phyloP scores from a whole-genome alignment of 2,888 invertebrate species.

The Drosophila atripex region DNA sequence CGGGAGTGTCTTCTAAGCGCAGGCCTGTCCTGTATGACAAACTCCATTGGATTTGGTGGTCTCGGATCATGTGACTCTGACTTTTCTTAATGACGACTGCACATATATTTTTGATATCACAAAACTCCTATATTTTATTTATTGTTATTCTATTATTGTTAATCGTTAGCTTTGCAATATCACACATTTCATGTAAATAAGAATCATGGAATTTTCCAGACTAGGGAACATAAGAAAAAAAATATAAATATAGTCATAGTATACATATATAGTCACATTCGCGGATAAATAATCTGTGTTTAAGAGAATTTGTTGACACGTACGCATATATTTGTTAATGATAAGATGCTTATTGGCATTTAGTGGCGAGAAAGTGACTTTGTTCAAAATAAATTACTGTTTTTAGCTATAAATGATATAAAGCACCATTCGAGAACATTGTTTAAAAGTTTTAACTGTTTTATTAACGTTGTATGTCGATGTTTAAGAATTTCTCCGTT shows the following conservation, averaged over 20 bases:
- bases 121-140: slow-evolving; percentile 26
- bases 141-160: slow-evolving; percentile 44
- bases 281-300: neutral
- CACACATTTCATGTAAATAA: slow-evolving; percentile 43
- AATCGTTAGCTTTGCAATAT: slow-evolving; percentile 54
- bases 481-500: neutral
- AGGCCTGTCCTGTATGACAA: neutral
- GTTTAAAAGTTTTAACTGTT: neutral
- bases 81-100: slow-evolving; percentile 17
- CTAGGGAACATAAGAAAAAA: too few relatives aligned
- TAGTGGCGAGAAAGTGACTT: neutral
- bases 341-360: neutral
- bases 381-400: neutral
- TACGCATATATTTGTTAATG: neutral
- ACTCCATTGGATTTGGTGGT: neutral
- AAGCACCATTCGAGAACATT: neutral
- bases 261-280: neutral
- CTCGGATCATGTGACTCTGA: slow-evolving; percentile 11
- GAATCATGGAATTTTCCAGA: slow-evolving; percentile 13
- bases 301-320: neutral
- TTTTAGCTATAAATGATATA: neutral
- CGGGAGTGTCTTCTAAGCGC: slow-evolving; percentile 89
- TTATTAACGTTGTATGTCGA: neutral
- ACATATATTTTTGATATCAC: slow-evolving; percentile 27
- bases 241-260: too few relatives aligned